A percentile compares a stretch with the other conserved stretches of the same genome.
phyloP scores from a whole-genome alignment of 2,113 vertebrate species.

The Propithecus coquereli region DNA sequence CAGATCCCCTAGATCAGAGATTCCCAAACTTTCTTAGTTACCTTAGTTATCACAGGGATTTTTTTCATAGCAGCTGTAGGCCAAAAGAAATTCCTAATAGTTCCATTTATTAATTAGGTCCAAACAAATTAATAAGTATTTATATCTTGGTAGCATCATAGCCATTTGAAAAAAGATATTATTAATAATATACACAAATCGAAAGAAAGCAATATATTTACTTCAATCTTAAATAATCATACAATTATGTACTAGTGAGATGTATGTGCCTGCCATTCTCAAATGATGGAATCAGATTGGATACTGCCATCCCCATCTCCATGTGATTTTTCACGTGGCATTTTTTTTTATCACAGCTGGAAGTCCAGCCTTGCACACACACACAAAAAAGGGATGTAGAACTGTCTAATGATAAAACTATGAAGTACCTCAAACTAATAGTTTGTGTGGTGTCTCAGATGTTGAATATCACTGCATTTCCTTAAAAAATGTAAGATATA shows the following conservation, averaged over 20 bases:
- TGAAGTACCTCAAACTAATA: not conserved
- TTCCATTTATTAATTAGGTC: conserved; percentile 16
- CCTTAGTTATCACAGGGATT: not conserved
- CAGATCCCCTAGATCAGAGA: not conserved
- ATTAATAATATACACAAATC: not conserved
- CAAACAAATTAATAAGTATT: conserved; percentile 4
- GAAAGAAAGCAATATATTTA: conserved; percentile 4
- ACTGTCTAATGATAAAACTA: not conserved
- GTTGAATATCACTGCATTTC: not conserved
- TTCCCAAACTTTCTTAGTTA: not conserved
- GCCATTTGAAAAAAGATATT: not conserved
- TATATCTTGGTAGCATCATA: not conserved
- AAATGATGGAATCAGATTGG: not conserved
- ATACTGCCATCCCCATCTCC: not conserved
- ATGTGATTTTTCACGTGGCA: conserved; percentile 10
- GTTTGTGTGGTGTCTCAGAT: not conserved
- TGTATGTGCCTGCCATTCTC: not conserved
- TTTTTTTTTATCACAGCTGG: not conserved
- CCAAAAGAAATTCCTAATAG: conserved; percentile 26
- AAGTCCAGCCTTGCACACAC: not conserved
- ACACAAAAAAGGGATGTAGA: not conserved
- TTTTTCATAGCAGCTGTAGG: not conserved
- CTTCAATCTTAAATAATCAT: not conserved
- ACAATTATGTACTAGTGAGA: not conserved
- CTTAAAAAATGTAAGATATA: not conserved